These are phyloP conservation scores for Cheilosia pagana DNA, from an alignment of 2,888 invertebrate species.

Conservation along the genomic window DNA sequence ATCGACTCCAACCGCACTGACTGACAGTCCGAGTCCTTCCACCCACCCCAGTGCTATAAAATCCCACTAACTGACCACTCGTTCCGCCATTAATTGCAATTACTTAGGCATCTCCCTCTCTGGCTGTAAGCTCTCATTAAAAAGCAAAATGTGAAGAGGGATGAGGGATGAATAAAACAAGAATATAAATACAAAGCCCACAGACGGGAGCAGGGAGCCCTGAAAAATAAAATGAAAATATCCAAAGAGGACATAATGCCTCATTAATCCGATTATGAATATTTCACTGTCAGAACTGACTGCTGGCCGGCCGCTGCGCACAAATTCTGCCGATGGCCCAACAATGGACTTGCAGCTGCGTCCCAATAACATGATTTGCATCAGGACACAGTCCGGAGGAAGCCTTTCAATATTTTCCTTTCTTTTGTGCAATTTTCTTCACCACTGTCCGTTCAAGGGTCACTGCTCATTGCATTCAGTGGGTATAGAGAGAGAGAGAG, in stretches of 20 bases:
- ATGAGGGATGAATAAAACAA: conserved; percentile 1
- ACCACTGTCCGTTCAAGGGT: conserved; percentile 34
- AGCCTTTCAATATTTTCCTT: conserved; percentile 38
- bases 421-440: background rate
- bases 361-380: conserved; percentile 62
- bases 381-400: conserved; percentile 41
- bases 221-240: conserved; percentile 25
- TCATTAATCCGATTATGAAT: conserved; percentile 72
- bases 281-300: conserved; percentile 57
- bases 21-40: conserved; percentile 1
- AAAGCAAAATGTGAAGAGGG: conserved; percentile 31
- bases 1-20: conserved; percentile 36
- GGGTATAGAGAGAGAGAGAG: background rate
- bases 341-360: conserved; percentile 29
- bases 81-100: conserved; percentile 61
- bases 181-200: background rate
- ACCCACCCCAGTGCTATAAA: conserved; percentile 38
- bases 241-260: conserved; percentile 58
- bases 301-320: background rate
- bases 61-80: conserved; percentile 65
- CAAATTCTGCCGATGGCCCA: conserved; percentile 31
- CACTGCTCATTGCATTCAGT: conserved; percentile 38
- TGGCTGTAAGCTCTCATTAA: conserved; percentile 43
- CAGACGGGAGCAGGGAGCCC: background rate
- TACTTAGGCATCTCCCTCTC: conserved; percentile 37